These are phyloP conservation scores for Timema podura DNA, from an alignment of 2,888 invertebrate species.

Conservation along the genomic window DNA sequence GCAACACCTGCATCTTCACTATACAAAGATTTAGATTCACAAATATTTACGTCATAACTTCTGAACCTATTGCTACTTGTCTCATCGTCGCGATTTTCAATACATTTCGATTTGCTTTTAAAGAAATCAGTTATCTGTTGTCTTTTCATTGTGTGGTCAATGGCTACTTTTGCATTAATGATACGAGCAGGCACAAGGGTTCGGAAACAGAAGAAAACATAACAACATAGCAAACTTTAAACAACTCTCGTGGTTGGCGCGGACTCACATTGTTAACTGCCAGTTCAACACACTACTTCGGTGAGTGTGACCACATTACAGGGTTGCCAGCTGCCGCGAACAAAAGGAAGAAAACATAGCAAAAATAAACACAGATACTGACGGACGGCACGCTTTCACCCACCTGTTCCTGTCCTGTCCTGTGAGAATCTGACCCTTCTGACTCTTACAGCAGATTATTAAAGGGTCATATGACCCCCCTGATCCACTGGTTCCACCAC, in stretches of 20 bases:
- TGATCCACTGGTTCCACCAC: no score
- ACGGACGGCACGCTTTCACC: no score
- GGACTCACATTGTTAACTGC: not conserved
- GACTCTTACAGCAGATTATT: no score
- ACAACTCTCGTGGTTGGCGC: not conserved
- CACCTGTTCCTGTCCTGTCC: no score
- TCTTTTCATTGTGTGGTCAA: not conserved
- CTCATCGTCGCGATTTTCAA: not conserved
- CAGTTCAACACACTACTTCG: not conserved
- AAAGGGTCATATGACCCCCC: no score
- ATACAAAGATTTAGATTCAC: not conserved
- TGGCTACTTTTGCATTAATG: not conserved
- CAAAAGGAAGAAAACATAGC: not conserved
- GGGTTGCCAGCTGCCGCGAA: not conserved
- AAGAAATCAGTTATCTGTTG: not conserved
- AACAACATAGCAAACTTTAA: not conserved
- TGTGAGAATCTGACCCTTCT: no score
- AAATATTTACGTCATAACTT: no score
- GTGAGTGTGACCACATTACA: not conserved
- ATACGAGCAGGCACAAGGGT: constrained; percentile 1
- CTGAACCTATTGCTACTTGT: no score
- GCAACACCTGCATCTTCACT: no score
- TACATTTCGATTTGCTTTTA: not conserved
- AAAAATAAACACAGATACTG: not conserved
- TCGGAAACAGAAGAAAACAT: not conserved